Evolutionary conservation across 2,113 vertebrate genomes (phyloP).

Genomic region (Syrrhaptes paradoxus): DNA sequence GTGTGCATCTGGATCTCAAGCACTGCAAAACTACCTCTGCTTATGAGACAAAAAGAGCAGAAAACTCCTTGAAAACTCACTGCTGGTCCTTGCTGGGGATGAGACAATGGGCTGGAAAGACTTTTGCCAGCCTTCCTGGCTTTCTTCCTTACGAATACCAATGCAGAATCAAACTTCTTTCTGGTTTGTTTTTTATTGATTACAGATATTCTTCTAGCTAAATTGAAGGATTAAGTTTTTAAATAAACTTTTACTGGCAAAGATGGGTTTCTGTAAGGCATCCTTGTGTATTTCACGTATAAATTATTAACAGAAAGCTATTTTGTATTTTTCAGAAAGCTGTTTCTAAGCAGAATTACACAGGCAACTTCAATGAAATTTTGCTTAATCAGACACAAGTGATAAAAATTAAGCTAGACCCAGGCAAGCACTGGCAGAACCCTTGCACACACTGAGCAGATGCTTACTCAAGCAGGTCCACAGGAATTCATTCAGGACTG

Average conservation of each 20-base stretch:
- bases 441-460: neutral
- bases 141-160: neutral
- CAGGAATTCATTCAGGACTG: neutral
- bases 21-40: neutral
- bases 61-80: neutral
- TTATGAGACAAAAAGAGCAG: neutral
- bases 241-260: fast-evolving
- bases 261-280: neutral
- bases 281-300: neutral
- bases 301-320: neutral
- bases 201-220: neutral
- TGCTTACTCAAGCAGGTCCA: neutral
- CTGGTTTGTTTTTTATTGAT: neutral
- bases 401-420: neutral
- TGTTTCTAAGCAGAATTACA: neutral
- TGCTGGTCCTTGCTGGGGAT: neutral
- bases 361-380: neutral
- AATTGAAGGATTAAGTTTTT: neutral
- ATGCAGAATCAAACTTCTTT: neutral
- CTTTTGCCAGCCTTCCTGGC: neutral
- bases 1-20: fast-evolving
- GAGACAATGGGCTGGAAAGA: neutral
- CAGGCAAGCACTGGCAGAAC: neutral
- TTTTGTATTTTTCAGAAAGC: neutral
- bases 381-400: neutral